These are phyloP conservation scores for Spinus olivaceus DNA, from an alignment of 2,797 vertebrate genomes.

Conservation along the genomic window DNA sequence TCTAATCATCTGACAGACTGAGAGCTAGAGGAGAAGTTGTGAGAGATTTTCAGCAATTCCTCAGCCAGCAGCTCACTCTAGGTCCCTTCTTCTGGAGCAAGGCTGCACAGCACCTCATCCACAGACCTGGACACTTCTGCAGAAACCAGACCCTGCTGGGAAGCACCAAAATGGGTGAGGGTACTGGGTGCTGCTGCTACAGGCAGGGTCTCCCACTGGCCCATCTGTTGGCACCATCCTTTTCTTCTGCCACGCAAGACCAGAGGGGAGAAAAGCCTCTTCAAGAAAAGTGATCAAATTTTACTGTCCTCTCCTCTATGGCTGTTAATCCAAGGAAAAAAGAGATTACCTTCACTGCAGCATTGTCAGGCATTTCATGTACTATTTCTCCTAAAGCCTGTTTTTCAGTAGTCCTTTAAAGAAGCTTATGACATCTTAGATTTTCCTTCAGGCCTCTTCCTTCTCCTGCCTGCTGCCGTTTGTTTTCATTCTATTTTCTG, in stretches of 20 bases:
- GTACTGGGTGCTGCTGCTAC: neutral
- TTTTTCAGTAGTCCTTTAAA: neutral
- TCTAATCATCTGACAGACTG: neutral
- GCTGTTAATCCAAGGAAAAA: neutral
- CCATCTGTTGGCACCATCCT: neutral
- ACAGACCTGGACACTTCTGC: fast-evolving
- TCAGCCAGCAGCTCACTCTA: neutral
- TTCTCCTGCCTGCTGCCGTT: neutral
- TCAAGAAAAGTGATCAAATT: neutral
- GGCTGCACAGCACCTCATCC: neutral
- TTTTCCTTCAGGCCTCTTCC: neutral
- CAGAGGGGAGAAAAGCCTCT: neutral
- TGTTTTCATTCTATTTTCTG: neutral
- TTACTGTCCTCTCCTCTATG: neutral
- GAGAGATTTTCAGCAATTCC: neutral
- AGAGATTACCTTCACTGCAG: neutral
- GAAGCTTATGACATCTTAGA: neutral
- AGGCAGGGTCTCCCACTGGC: fast-evolving
- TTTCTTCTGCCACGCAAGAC: neutral
- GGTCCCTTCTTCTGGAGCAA: neutral
- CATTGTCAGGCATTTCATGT: neutral
- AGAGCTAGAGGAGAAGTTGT: neutral
- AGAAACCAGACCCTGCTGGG: neutral
- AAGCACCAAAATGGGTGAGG: neutral
- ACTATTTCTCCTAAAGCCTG: neutral